Evolutionary conservation across 2,888 invertebrate genomes (phyloP), one percentile per base, ranked within the genome.

Genomic region (Sminthurides aquaticus): DNA sequence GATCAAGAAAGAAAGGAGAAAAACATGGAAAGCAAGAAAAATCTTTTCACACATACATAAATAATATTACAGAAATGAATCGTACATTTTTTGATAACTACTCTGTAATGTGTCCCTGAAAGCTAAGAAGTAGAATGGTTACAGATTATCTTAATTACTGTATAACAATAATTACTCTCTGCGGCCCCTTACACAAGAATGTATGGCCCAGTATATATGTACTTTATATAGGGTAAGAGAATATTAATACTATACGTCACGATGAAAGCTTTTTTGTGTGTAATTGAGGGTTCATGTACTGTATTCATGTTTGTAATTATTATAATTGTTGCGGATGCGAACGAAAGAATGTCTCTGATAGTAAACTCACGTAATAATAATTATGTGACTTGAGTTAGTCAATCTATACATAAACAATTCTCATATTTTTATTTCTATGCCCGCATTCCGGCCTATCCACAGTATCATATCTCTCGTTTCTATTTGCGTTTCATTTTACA

Each of bases 61-160:
- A 20, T 8, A 20, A 52, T 34, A 15, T 34, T 34, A 52, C 52
- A 22, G 52, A 52, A 52, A 20, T n/a, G n/a, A n/a, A n/a, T n/a
- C n/a, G n/a, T n/a, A n/a, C n/a, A n/a, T 15, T 22, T 52, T 52
- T 52, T 52, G 52, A 52, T 52, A 52, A 8, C 18, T 20, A 52
- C 20, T 52, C 52, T 52, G 52, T 52, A 34, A 34, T 5, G 5
- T 34, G 43, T 34, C n/a, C n/a, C n/a, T n/a, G n/a, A n/a, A n/a
- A n/a, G n/a, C n/a, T n/a, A n/a, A n/a, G n/a, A n/a, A n/a, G n/a
- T n/a, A n/a, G n/a, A n/a, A n/a, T n/a, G n/a, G n/a, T n/a, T n/a
- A n/a, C n/a, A n/a, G n/a, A n/a, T n/a, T n/a, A n/a, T n/a, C n/a
- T n/a, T n/a, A n/a, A n/a, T n/a, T n/a, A n/a, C n/a, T n/a, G 15